Evolutionary conservation across 2,113 vertebrate species (phyloP), one percentile per base, ranked within the genome.

Genomic region (Oncorhynchus kisutch): DNA sequence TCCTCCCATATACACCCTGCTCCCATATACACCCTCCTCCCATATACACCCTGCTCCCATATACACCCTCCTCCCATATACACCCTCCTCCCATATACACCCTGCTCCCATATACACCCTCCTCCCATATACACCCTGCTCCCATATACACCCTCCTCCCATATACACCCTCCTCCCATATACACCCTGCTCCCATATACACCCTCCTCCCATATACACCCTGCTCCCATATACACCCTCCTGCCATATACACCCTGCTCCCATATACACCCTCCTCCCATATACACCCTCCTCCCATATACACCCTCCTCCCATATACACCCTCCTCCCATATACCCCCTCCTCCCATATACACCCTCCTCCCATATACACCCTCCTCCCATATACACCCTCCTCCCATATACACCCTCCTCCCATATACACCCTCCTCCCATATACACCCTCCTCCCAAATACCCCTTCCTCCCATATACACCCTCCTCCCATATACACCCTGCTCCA

Each of bases 11-110:
- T 80, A 71, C 62, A 65, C 78, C 71, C 27, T 1, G 73, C 70
- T 73, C 13, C 66, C n/a, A n/a, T n/a, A n/a, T n/a, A n/a, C n/a
- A n/a, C n/a, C n/a, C 85, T 90, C 67, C 3, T 12, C 71, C 72
- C 9, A 18, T 71, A 72, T 80, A 71, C 62, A 65, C 78, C 71
- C 27, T 1, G 73, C 70, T 73, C 13, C 66, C n/a, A n/a, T n/a
- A n/a, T n/a, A n/a, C n/a, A n/a, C n/a, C n/a, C n/a, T n/a, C n/a
- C n/a, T n/a, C n/a, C n/a, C n/a, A n/a, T n/a, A n/a, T n/a, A n/a
- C n/a, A n/a, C n/a, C n/a, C 85, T 90, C 67, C 3, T 12, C 71
- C 72, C 9, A 18, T 71, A 72, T 80, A 71, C 62, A 65, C 78
- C 71, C 27, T 1, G 73, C 70, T 73, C 13, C 66, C n/a, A n/a